Percentiles rank a stretch among this genome's conserved stretches.
Evolutionary conservation across 2,113 vertebrate genomes (phyloP).

Genomic region (Cyprinus carpio): DNA sequence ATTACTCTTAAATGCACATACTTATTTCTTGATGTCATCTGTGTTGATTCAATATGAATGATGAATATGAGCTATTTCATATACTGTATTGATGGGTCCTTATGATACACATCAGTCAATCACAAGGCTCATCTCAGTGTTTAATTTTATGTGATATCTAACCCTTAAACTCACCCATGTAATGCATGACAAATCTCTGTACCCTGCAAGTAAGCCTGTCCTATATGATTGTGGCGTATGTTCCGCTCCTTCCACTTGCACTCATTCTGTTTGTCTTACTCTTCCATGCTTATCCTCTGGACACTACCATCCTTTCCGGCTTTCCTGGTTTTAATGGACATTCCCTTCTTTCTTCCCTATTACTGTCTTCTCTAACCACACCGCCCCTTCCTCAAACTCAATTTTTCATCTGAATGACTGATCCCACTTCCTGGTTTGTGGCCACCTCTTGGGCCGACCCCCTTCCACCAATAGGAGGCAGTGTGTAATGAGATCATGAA

Average conservation of each 20-base stretch:
- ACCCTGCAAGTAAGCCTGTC: conserved; percentile 60
- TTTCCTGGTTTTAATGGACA: conserved; percentile 79
- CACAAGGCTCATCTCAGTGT: conserved; percentile 19
- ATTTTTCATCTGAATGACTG: conserved; percentile 56
- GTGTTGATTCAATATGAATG: background rate
- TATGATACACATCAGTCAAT: conserved; percentile 36
- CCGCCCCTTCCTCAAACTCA: conserved; percentile 72
- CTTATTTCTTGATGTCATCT: background rate
- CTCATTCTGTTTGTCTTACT: conserved; percentile 84
- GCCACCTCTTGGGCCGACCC: conserved; percentile 74
- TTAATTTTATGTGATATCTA: conserved; percentile 10
- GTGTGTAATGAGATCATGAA: conserved; percentile 99
- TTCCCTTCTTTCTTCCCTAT: conserved; percentile 68
- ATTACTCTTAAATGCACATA: background rate
- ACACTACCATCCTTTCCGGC: conserved; percentile 81
- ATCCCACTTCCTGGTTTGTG: conserved; percentile 44
- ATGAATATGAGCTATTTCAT: conserved; percentile 35
- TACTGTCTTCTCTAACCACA: conserved; percentile 68
- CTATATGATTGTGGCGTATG: conserved; percentile 63
- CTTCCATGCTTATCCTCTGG: conserved; percentile 88
- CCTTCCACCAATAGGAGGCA: conserved; percentile 86
- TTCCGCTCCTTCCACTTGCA: conserved; percentile 67
- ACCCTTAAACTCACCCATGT: conserved; percentile 28
- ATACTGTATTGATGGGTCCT: conserved; percentile 22
- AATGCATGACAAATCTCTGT: conserved; percentile 35